Conservation (phyloP, 2,113 vertebrate species). For the Litocranius walleri region DNA sequence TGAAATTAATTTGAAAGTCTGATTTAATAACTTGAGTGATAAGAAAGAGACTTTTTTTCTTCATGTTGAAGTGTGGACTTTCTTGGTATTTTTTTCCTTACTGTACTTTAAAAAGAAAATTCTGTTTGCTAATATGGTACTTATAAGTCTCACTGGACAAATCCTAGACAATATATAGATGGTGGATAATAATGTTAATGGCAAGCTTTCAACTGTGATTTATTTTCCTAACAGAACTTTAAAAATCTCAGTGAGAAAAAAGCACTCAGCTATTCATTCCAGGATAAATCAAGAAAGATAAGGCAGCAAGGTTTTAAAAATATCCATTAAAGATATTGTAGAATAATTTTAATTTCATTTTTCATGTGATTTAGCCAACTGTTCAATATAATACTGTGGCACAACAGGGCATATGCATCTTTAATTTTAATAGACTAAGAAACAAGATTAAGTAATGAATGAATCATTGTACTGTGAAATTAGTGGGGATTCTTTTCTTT, state of each 20-base stretch:
- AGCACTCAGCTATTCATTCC: not conserved
- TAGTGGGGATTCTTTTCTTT: slow-evolving; percentile 53
- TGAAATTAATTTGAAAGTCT: slow-evolving; percentile 17
- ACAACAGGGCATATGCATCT: slow-evolving; percentile 24
- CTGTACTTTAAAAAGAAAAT: not conserved
- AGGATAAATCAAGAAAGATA: not conserved
- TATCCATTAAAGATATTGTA: not conserved
- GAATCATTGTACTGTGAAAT: slow-evolving; percentile 58
- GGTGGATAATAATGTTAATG: not conserved
- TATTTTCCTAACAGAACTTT: not conserved
- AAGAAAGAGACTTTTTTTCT: not conserved
- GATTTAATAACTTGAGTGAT: not conserved
- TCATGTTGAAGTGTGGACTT: not conserved
- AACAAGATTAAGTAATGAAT: slow-evolving; percentile 58
- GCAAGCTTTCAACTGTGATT: not conserved
- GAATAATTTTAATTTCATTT: slow-evolving; percentile 51
- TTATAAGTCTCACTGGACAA: not conserved
- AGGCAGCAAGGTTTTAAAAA: not conserved
- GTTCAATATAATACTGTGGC: slow-evolving; percentile 13
- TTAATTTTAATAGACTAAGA: slow-evolving; percentile 49
- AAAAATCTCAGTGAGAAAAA: not conserved
- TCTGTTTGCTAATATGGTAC: not conserved
- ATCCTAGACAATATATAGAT: not conserved
- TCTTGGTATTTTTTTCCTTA: not conserved
- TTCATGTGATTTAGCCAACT: slow-evolving; percentile 22